Evolutionary conservation across 2,888 invertebrate species (phyloP).

Genomic region (Lithophane semibrunnea): DNA sequence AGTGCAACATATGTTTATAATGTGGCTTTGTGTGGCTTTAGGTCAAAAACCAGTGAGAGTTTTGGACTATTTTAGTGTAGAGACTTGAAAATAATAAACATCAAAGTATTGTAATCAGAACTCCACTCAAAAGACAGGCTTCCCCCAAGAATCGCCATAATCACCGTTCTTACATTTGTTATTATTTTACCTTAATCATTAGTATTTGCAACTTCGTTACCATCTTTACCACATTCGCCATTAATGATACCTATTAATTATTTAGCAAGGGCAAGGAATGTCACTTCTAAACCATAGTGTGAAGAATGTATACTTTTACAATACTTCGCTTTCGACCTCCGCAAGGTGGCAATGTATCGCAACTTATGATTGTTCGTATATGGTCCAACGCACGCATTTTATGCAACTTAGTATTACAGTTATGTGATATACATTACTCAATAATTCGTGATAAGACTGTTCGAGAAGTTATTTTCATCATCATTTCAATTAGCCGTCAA

Average conservation of each 20-base stretch:
- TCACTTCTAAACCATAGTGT: constrained; percentile 42
- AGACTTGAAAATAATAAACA: not conserved
- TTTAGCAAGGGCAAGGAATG: constrained; percentile 38
- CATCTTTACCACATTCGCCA: constrained; percentile 2
- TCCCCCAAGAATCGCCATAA: not conserved
- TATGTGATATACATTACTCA: constrained; percentile 72
- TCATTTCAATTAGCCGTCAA: constrained; percentile 22
- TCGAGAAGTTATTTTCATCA: constrained; percentile 60
- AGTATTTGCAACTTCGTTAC: not conserved
- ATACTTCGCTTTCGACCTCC: constrained; percentile 68
- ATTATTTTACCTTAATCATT: not conserved
- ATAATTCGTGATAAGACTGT: constrained; percentile 73
- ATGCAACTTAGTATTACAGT: constrained; percentile 69
- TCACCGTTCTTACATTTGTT: too few relatives aligned
- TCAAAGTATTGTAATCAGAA: not conserved
- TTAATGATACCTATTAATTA: constrained; percentile 8
- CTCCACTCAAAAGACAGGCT: not conserved
- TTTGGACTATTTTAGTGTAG: not conserved
- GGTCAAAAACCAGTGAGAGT: not conserved
- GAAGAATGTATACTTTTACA: constrained; percentile 63
- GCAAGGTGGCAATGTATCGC: constrained; percentile 63
- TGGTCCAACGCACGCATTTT: constrained; percentile 68
- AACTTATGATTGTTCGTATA: constrained; percentile 69
- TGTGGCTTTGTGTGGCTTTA: not conserved
- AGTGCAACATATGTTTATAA: constrained; percentile 12